Base-by-base conservation (phyloP, 2,113 vertebrate species). In the Nannospalax galili region DNA sequence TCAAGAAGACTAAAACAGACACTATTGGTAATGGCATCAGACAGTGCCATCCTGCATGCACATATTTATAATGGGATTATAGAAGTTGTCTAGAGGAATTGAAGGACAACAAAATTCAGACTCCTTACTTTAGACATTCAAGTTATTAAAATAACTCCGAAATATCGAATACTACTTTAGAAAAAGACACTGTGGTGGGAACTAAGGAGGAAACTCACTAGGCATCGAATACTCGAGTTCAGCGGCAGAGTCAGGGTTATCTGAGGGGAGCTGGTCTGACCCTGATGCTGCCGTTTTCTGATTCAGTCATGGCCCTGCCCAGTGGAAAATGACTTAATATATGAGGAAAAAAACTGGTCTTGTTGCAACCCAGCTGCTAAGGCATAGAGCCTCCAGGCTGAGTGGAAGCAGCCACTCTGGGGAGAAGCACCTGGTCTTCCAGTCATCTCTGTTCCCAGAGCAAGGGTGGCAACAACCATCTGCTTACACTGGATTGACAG, bases 151-250 rank as follows among this genome's bases (percentile, higher is more conserved):
- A 37, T 60, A 84, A 64, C 16, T 94, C 74, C 86, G 11, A 80
- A 92, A 92, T 70, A 94, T 12, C 67, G 9, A 85, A 56, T 37
- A 82, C 8, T 56, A n/a, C 72, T 58, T 88, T 89, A 82, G 28
- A 28, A 95, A 73, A 90, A 86, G 58, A 81, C 64, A 70, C 42
- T 70, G n/a, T 60, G 0, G 0, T 86, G 8, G 40, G 4, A 7
- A 8, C 26, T 56, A 22, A 75, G 40, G 58, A 24, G 45, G 19
- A 84, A 88, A 48, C 12, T 58, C 69, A 45, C n/a, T 22, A 72
- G 37, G 14, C 22, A 69, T 26, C 80, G 40, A 88, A 32, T n/a
- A 7, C 22, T 75, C 70, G 40, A 81, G 40, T 52, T 96, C 73
- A 85, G 62, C 62, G 73, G 45, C 19, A 92, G 19, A 10, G 7